Base-by-base conservation (phyloP, 1,140 invertebrate species). In the Penaeus vannamei region DNA sequence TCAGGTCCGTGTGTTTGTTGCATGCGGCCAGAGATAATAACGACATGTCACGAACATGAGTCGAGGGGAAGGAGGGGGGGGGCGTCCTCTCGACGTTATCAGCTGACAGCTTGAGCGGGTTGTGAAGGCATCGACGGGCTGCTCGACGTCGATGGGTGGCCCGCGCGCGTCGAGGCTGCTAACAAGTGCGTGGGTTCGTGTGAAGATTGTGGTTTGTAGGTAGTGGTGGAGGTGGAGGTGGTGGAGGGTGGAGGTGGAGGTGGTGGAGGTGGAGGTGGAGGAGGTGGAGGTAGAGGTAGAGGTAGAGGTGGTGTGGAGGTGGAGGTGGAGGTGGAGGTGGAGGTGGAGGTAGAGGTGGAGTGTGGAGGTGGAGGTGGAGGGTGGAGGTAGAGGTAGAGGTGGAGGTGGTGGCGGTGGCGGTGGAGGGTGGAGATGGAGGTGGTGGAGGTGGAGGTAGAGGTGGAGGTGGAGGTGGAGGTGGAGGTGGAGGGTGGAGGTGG, bases 261-360 rank as follows among this genome's bases (percentile, higher is more conserved):
- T 80, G 42, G 22, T 80, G 26, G 77, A 42, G 77, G 46, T 83
- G 53, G 81, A 62, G 81, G 61, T 59, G 59, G 23, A 53, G 80
- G 53, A 1, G 76, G 8, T 23, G 7, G 76, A 7, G 0, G n/a
- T 76, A 32, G 36, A 76, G n/a, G n/a, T n/a, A n/a, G n/a, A n/a
- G n/a, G n/a, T n/a, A n/a, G n/a, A n/a, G n/a, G n/a, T n/a, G n/a
- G 14, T 29, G 32, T 80, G 10, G 22, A 46, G 77, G 26, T 8
- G 8, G n/a, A 20, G 26, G 42, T 36, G 77, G 1, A 12, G 12
- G 77, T 5, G 42, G 12, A 42, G 42, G 22, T 80, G 26, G 77
- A 42, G 77, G 46, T 83, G 53, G 81, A 62, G 81, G 61, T 59
- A n/a, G n/a, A n/a, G n/a, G n/a, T n/a, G n/a, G n/a, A n/a, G n/a